Evolutionary conservation across 2,888 invertebrate genomes (phyloP).

Genomic region (Phyllotreta cruciferae): DNA sequence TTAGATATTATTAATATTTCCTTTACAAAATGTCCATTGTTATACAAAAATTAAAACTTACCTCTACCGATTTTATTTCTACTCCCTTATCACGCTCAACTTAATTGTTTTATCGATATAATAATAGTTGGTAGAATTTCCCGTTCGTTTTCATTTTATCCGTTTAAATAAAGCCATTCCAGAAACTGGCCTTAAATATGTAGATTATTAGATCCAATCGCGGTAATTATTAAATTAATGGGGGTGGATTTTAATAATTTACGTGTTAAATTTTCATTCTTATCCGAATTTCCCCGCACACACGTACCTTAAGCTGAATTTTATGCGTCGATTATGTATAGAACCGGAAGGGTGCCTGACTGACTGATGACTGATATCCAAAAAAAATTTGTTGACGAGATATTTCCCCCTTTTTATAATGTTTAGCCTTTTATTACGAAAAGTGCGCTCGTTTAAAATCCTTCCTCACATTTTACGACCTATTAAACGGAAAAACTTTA

Average conservation of each 20-base stretch:
- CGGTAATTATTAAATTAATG: constrained; percentile 14
- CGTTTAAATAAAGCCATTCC: constrained; percentile 8
- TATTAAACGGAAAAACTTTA: constrained; percentile 21
- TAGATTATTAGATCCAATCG: constrained; percentile 4
- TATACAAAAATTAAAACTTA: too few species aligned
- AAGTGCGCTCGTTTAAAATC: constrained; percentile 17
- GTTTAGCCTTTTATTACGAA: constrained; percentile 8
- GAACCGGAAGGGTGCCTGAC: too few species aligned
- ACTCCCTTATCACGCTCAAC: too few species aligned
- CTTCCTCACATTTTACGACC: constrained; percentile 12
- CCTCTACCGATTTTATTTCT: too few species aligned
- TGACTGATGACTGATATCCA: not conserved
- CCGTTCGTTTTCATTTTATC: too few species aligned
- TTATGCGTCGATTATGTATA: too few species aligned
- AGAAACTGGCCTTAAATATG: not conserved
- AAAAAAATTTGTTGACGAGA: not conserved
- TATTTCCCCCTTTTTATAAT: not conserved
- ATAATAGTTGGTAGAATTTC: too few species aligned
- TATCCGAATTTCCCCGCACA: constrained; percentile 9
- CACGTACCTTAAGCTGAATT: not conserved
- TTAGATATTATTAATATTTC: too few species aligned
- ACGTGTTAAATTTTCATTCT: constrained; percentile 18
- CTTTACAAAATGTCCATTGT: too few species aligned
- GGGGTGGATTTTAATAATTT: constrained; percentile 15
- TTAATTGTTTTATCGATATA: too few species aligned